Evolutionary conservation across 1,140 invertebrate species (phyloP).

Genomic region (Diachasma alloeum): DNA sequence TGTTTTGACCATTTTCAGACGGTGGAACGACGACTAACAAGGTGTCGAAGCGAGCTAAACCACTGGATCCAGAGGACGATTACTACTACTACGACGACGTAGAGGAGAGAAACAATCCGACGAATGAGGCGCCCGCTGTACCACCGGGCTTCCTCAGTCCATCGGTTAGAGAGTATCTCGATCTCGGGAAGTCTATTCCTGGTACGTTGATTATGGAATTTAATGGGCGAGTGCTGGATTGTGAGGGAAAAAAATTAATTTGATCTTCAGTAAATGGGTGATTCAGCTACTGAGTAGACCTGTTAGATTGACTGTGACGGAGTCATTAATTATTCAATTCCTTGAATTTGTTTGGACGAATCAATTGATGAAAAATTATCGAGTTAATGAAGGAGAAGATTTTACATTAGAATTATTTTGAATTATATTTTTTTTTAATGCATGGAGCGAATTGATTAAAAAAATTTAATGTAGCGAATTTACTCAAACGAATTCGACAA

Average conservation of each 20-base stretch:
- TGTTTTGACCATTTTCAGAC: constrained; percentile 38
- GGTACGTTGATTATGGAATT: constrained; percentile 70
- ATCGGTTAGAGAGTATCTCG: constrained; percentile 83
- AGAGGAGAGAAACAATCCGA: constrained; percentile 74
- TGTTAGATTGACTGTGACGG: too few species aligned
- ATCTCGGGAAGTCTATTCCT: constrained; percentile 86
- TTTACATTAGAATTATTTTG: too few species aligned
- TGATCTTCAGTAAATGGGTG: background rate
- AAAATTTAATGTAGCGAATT: background rate
- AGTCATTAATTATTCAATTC: too few species aligned
- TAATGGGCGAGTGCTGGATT: background rate
- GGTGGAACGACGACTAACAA: constrained; percentile 36
- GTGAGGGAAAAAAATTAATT: background rate
- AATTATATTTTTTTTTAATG: too few species aligned
- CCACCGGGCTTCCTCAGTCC: constrained; percentile 82
- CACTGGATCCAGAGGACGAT: constrained; percentile 67
- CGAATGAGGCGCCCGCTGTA: constrained; percentile 69
- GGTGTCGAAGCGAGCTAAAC: constrained; percentile 70
- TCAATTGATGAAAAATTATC: too few species aligned
- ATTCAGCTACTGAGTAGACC: background rate
- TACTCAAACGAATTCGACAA: background rate
- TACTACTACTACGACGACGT: constrained; percentile 72
- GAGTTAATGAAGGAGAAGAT: too few species aligned
- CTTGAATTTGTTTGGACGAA: too few species aligned
- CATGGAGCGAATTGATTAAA: too few species aligned